Evolutionary conservation across 2,113 vertebrate genomes (phyloP), one percentile per base, ranked within the genome.

Genomic region (Furnarius figulus): DNA sequence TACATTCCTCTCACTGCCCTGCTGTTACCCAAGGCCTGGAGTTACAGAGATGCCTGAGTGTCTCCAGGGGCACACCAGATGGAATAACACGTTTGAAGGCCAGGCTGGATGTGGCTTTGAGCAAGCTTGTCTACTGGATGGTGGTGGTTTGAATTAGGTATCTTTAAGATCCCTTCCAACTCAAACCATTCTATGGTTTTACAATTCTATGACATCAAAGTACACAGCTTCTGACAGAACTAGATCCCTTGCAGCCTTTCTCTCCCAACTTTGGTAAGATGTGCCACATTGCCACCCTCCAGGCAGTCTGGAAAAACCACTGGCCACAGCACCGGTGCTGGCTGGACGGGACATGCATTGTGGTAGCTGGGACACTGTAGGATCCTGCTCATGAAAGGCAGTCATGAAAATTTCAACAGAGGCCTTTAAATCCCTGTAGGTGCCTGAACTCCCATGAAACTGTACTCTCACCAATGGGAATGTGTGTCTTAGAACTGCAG

Each of bases 321-420:
- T 0, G 3, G 46, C 52, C 25, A 47, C 23, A 42, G 47, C n/a
- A 61, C 2, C 46, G 33, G 30, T 33, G 61, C 18, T 1, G 1
- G 13, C 10, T 44, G 49, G 12, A 22, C 63, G 22, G 47, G 35
- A 33, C 31, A 70, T 12, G 27, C 7, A 1, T 28, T 52, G 12
- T 39, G 56, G 63, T 42, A 76, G 24, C 14, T 40, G 42, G 50
- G 28, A 76, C 33, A 6, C 7, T 14, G 46, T 30, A 71, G 46
- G 40, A 61, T 55, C 35, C 63, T 53, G 27, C 40, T 39, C 25
- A 39, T 63, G 61, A 63, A 39, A 62, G 35, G 37, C 25, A 39
- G 5, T 49, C 28, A 28, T 12, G 27, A 67, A 61, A 67, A 39
- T 13, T 20, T 1, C 30, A 55, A 53, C 46, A 72, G 35, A 72